phyloP scores from a whole-genome alignment of 2,797 vertebrate genomes.

The Botia almorhae region DNA sequence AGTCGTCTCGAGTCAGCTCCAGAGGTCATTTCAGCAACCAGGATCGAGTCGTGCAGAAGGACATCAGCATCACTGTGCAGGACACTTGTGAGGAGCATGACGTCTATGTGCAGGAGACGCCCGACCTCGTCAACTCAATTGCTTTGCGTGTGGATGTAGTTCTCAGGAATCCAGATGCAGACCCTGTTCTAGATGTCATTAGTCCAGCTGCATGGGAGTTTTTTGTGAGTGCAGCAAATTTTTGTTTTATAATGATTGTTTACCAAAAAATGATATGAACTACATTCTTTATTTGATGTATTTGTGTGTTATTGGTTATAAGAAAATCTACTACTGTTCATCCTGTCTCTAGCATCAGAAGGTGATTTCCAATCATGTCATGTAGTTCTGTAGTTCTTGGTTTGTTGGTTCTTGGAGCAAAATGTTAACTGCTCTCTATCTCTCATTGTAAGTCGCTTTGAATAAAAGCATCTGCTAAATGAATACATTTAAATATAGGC shows the following conservation, averaged over 20 bases:
- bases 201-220: slow-evolving; percentile 77
- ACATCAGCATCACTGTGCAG: slow-evolving; percentile 59
- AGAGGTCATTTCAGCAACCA: slow-evolving; percentile 82
- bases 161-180: slow-evolving; percentile 73
- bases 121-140: slow-evolving; percentile 80
- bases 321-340: too few relatives aligned
- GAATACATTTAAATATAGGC: too few relatives aligned
- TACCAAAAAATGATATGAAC: too few relatives aligned
- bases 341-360: too few relatives aligned
- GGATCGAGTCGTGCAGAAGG: slow-evolving; percentile 76
- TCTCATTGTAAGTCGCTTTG: too few relatives aligned
- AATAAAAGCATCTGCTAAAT: too few relatives aligned
- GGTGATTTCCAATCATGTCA: too few relatives aligned
- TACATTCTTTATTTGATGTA: not conserved
- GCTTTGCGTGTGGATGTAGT: slow-evolving; percentile 77
- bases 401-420: too few relatives aligned
- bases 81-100: slow-evolving; percentile 70
- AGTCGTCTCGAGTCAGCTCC: slow-evolving; percentile 79
- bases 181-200: slow-evolving; percentile 80
- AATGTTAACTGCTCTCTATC: too few relatives aligned
- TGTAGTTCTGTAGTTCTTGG: too few relatives aligned
- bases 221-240: slow-evolving; percentile 74
- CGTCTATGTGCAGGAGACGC: slow-evolving; percentile 82
- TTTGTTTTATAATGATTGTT: too few relatives aligned
- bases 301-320: not conserved